These are phyloP conservation scores for Rhamnusium bicolor DNA, from an alignment of 2,888 invertebrate genomes.

Conservation along the genomic window DNA sequence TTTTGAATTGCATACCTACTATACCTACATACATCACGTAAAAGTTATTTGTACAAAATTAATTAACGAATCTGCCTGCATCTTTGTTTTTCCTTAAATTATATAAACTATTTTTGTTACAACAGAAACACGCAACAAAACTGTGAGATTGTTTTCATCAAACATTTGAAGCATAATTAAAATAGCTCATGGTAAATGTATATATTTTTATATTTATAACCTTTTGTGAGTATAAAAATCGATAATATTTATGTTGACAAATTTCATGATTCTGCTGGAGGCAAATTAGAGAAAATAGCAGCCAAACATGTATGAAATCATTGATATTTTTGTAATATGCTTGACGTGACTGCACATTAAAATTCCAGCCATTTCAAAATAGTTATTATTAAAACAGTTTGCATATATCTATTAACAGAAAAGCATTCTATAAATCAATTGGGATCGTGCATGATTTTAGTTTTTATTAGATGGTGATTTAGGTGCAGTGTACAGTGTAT, in stretches of 20 bases:
- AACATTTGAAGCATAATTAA: background rate
- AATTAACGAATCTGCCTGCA: too few species aligned
- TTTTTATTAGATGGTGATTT: background rate
- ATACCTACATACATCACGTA: too few species aligned
- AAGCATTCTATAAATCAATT: background rate
- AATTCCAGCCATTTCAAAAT: background rate
- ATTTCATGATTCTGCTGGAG: background rate
- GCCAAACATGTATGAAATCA: slow-evolving; percentile 21
- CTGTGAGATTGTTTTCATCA: too few species aligned
- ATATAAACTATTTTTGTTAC: too few species aligned
- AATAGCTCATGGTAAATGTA: background rate
- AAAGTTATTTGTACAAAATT: too few species aligned
- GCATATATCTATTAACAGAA: background rate
- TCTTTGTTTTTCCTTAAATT: too few species aligned
- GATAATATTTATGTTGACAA: background rate
- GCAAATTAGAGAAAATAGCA: background rate
- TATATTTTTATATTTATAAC: background rate
- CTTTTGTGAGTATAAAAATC: background rate
- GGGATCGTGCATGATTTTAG: background rate
- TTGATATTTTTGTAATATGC: slow-evolving; percentile 23
- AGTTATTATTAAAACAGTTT: slow-evolving; percentile 14
- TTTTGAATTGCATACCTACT: too few species aligned
- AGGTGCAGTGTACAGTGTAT: background rate
- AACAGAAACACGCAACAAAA: too few species aligned
- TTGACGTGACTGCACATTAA: slow-evolving; percentile 4